These are phyloP conservation scores for Anisognathus igniventris DNA, from an alignment of 2,797 vertebrate genomes.

Conservation along the genomic window DNA sequence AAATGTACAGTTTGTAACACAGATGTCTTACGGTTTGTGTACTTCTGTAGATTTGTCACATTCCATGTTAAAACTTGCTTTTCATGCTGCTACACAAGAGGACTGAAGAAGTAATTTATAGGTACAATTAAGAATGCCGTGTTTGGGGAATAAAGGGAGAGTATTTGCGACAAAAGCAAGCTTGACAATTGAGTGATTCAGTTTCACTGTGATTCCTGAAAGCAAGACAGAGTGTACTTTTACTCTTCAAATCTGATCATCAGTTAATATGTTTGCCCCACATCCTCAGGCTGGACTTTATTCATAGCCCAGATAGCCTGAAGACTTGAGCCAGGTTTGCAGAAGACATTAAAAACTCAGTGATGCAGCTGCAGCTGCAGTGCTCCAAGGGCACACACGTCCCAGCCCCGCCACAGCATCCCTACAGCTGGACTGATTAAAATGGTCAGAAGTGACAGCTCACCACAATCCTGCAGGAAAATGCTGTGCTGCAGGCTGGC, in stretches of 20 bases:
- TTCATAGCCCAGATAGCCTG: neutral
- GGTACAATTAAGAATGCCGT: neutral
- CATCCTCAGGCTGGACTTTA: neutral
- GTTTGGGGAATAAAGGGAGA: neutral
- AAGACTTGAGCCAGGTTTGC: neutral
- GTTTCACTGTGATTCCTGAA: neutral
- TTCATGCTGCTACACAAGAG: neutral
- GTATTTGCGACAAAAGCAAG: neutral
- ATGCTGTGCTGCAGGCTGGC: neutral
- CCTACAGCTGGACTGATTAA: neutral
- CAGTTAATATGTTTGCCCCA: neutral
- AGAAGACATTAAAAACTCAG: neutral
- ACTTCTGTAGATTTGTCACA: neutral
- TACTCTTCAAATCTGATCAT: neutral
- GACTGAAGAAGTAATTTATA: neutral
- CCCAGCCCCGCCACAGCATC: neutral
- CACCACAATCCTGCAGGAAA: neutral
- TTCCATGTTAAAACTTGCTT: neutral
- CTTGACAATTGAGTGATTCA: neutral
- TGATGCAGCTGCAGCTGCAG: accelerated
- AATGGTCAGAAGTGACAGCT: neutral
- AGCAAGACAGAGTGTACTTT: neutral
- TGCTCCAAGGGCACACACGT: accelerated
- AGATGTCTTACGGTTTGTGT: neutral
- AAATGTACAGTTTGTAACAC: neutral